Conservation (phyloP, 2,113 vertebrate species). For the Aix galericulata region DNA sequence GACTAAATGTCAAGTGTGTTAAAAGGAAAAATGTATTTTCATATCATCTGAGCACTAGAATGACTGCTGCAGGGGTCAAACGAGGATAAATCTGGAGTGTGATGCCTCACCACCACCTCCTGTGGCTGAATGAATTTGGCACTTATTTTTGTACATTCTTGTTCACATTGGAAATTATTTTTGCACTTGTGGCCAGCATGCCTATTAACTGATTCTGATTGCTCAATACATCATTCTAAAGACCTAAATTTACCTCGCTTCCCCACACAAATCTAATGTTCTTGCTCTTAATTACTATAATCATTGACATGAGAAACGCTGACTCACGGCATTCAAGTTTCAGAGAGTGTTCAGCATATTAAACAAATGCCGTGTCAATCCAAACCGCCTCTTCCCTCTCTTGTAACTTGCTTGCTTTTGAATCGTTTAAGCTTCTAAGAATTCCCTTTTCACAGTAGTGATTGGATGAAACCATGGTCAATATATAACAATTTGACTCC, state of each 20-base stretch:
- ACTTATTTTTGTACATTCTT: constrained; percentile 18
- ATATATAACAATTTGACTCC: background rate
- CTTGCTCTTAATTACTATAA: constrained; percentile 69
- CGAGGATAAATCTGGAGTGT: background rate
- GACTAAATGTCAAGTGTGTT: background rate
- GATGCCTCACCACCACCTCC: background rate
- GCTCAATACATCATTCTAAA: constrained; percentile 43
- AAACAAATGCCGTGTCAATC: constrained; percentile 33
- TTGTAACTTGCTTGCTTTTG: constrained; percentile 18
- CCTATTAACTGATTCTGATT: constrained; percentile 49
- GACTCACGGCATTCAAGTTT: constrained; percentile 62
- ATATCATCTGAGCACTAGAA: background rate
- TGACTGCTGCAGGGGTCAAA: background rate
- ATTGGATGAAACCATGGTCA: background rate
- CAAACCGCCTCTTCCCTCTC: constrained; percentile 7
- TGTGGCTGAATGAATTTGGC: constrained; percentile 6
- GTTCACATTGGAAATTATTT: constrained; percentile 38
- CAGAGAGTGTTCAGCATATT: constrained; percentile 44
- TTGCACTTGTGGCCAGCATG: constrained; percentile 13
- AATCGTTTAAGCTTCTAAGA: background rate
- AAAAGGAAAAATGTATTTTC: background rate
- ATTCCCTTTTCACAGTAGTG: background rate
- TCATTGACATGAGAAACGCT: constrained; percentile 57
- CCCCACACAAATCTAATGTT: constrained; percentile 51
- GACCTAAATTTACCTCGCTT: constrained; percentile 63